Percentiles rank a stretch among this genome's conserved stretches.
Conservation (phyloP, 2,888 invertebrate genomes). For the Epirrhoe alternata region DNA sequence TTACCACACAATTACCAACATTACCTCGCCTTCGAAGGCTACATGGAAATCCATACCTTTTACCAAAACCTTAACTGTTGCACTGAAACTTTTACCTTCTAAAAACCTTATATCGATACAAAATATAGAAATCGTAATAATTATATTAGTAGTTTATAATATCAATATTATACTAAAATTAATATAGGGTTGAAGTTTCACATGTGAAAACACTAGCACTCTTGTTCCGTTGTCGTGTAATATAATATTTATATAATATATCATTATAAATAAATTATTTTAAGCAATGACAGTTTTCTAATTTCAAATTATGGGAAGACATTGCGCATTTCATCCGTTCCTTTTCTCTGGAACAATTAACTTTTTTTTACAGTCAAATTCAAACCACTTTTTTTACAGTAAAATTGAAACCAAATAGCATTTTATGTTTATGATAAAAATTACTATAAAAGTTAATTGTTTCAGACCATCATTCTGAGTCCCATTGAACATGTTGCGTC, state of each 20-base stretch:
- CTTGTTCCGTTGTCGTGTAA: conserved; percentile 79
- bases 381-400: conserved; percentile 44
- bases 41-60: conserved; percentile 66
- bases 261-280: conserved; percentile 78
- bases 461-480: conserved; percentile 71
- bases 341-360: conserved; percentile 78
- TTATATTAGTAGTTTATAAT: conserved; percentile 80
- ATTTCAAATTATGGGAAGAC: conserved; percentile 84
- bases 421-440: background rate
- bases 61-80: conserved; percentile 78
- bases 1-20: conserved; percentile 25
- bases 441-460: conserved; percentile 62
- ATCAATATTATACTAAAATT: conserved; percentile 73
- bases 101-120: conserved; percentile 67
- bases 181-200: conserved; percentile 81
- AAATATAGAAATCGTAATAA: conserved; percentile 67
- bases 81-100: conserved; percentile 69
- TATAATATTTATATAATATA: conserved; percentile 76
- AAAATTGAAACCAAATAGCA: background rate
- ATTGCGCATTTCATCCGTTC: conserved; percentile 86
- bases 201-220: conserved; percentile 86
- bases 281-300: conserved; percentile 80
- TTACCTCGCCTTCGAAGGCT: conserved; percentile 81
- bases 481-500: conserved; percentile 57
- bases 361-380: conserved; percentile 51